Conservation (phyloP, 2,888 invertebrate species). For the Caenorhabditis afra region DNA sequence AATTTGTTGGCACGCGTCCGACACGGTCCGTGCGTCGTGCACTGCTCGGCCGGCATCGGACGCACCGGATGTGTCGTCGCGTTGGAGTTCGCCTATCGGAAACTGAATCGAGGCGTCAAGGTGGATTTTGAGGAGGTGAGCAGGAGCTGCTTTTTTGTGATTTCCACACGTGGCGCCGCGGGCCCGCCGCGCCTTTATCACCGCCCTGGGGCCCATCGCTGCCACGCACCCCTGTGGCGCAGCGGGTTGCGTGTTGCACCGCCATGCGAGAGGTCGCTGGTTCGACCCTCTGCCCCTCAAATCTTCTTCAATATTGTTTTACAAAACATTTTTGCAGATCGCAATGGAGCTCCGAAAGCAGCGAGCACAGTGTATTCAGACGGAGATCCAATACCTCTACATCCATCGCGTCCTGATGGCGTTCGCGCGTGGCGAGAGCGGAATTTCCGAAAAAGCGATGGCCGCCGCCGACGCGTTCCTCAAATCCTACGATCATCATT, state of each 20-base stretch:
- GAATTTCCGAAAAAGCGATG: slow-evolving; percentile 42
- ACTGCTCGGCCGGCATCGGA: slow-evolving; percentile 72
- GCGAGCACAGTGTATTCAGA: slow-evolving; percentile 69
- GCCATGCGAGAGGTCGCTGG: no score
- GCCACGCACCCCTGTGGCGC: no score
- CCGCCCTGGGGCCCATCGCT: no score
- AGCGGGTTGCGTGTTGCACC: no score
- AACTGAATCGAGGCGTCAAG: slow-evolving; percentile 49
- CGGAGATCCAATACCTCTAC: slow-evolving; percentile 71
- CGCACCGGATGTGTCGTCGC: slow-evolving; percentile 69
- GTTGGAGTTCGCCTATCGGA: slow-evolving; percentile 64
- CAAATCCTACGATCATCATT: slow-evolving; percentile 43
- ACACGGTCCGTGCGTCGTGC: slow-evolving; percentile 63
- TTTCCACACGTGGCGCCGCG: neutral
- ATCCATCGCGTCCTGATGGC: slow-evolving; percentile 68
- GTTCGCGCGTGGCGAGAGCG: slow-evolving; percentile 46
- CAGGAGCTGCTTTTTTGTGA: neutral
- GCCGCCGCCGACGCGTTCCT: slow-evolving; percentile 44
- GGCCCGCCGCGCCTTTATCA: no score
- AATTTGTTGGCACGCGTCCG: slow-evolving; percentile 62
- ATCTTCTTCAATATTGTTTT: no score
- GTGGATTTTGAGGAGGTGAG: slow-evolving; percentile 67
- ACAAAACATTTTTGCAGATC: no score
- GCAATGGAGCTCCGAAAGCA: slow-evolving; percentile 61
- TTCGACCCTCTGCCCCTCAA: no score